phyloP scores from a whole-genome alignment of 2,113 vertebrate species.

The Phycodurus eques region DNA sequence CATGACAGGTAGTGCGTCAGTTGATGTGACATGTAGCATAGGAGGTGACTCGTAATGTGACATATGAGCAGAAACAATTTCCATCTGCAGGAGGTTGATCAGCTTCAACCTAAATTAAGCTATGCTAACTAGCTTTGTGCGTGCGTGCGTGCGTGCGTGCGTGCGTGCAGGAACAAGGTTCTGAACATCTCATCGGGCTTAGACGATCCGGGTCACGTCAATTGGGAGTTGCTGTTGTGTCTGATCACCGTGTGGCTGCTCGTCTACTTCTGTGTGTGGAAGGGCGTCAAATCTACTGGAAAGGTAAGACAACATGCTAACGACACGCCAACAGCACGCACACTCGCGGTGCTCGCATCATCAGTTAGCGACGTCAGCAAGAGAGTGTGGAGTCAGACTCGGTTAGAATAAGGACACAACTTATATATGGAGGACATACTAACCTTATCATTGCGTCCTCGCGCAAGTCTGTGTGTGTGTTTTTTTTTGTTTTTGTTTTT shows the following conservation, averaged over 20 bases:
- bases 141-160: background rate
- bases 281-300: slow-evolving; percentile 80
- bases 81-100: no score
- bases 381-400: background rate
- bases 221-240: slow-evolving; percentile 78
- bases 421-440: background rate
- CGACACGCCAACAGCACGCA: background rate
- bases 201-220: slow-evolving; percentile 62
- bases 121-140: background rate
- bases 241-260: slow-evolving; percentile 76
- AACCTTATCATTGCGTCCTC: background rate
- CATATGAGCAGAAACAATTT: no score
- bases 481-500: background rate
- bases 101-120: no score
- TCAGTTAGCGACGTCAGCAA: background rate
- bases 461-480: background rate
- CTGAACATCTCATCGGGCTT: slow-evolving; percentile 75
- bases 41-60: no score
- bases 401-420: background rate
- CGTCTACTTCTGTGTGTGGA: slow-evolving; percentile 84
- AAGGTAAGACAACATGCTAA: slow-evolving; percentile 61
- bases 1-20: background rate
- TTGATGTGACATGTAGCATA: background rate
- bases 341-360: background rate
- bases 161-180: slow-evolving; percentile 72